Evolutionary conservation across 2,113 vertebrate species (phyloP).

Genomic region (Hoplias malabaricus): DNA sequence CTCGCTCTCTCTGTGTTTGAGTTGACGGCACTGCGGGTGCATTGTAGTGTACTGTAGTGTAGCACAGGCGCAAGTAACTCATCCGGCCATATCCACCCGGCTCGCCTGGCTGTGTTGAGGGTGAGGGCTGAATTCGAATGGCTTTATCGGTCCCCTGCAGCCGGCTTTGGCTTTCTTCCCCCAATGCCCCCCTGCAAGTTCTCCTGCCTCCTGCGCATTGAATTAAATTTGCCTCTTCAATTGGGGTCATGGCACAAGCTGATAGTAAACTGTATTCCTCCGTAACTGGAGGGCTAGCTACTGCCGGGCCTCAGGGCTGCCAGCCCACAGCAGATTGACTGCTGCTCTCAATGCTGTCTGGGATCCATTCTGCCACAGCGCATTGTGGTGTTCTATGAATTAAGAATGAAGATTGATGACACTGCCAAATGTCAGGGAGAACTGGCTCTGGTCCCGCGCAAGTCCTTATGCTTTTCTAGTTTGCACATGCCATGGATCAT

Average conservation of each 20-base stretch:
- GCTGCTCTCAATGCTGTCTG: background rate
- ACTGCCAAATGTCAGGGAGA: constrained; percentile 43
- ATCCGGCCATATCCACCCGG: constrained; percentile 46
- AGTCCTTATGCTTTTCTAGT: constrained; percentile 11
- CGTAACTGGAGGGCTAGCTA: constrained; percentile 52
- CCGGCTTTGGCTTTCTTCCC: constrained; percentile 58
- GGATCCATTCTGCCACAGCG: constrained; percentile 18
- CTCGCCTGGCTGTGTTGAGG: constrained; percentile 39
- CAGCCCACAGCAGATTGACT: constrained; percentile 24
- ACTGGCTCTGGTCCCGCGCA: background rate
- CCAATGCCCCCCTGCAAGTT: constrained; percentile 42
- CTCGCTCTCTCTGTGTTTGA: background rate
- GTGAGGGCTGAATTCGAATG: constrained; percentile 62
- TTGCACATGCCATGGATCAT: background rate
- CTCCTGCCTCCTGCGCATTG: constrained; percentile 51
- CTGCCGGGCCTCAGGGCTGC: constrained; percentile 25
- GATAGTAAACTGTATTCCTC: constrained; percentile 68
- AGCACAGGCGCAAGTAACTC: constrained; percentile 25
- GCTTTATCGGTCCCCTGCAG: constrained; percentile 72
- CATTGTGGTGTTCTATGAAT: constrained; percentile 52
- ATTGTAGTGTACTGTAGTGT: constrained; percentile 23
- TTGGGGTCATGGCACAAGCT: constrained; percentile 66
- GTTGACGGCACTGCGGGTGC: background rate
- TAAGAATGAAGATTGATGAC: constrained; percentile 64
- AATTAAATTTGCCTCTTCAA: constrained; percentile 68